Evolutionary conservation across 2,888 invertebrate species (phyloP).

Genomic region (Steinernema scapterisci): DNA sequence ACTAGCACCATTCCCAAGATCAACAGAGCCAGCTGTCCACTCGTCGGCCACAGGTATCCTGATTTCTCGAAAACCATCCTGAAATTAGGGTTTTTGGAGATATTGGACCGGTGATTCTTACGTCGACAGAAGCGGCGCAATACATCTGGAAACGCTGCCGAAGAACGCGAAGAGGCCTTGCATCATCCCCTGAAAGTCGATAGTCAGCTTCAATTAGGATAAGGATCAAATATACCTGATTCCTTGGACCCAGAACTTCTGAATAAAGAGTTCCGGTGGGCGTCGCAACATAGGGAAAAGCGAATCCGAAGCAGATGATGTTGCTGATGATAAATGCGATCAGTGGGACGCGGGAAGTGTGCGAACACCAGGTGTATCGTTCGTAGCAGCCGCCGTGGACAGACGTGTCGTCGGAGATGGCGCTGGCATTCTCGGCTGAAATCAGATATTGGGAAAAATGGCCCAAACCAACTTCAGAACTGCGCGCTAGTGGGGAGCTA

Average conservation of each 20-base stretch:
- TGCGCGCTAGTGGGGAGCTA: too few species aligned
- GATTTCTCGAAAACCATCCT: constrained; percentile 50
- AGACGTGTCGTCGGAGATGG: too few species aligned
- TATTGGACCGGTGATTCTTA: constrained; percentile 23
- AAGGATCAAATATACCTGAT: too few species aligned
- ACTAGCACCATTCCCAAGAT: constrained; percentile 43
- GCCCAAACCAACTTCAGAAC: too few species aligned
- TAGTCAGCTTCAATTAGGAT: too few species aligned
- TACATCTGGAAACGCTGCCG: constrained; percentile 47
- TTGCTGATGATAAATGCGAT: constrained; percentile 44
- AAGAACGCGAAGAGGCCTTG: constrained; percentile 51
- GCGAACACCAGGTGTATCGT: constrained; percentile 42
- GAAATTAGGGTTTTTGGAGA: not conserved
- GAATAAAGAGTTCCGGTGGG: constrained; percentile 48
- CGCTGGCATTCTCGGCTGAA: too few species aligned
- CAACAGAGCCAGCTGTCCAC: constrained; percentile 41
- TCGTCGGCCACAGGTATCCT: constrained; percentile 48
- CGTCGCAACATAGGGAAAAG: constrained; percentile 49
- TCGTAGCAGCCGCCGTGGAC: constrained; percentile 39
- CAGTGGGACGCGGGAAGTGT: constrained; percentile 42
- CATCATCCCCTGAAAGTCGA: too few species aligned
- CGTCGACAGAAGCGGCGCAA: constrained; percentile 49
- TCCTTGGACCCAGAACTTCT: constrained; percentile 49
- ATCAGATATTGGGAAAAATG: too few species aligned
- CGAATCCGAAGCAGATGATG: constrained; percentile 46